Evolutionary conservation across 2,797 vertebrate genomes (phyloP), one percentile per base, ranked within the genome.

Genomic region (Sebastes taczanowskii): DNA sequence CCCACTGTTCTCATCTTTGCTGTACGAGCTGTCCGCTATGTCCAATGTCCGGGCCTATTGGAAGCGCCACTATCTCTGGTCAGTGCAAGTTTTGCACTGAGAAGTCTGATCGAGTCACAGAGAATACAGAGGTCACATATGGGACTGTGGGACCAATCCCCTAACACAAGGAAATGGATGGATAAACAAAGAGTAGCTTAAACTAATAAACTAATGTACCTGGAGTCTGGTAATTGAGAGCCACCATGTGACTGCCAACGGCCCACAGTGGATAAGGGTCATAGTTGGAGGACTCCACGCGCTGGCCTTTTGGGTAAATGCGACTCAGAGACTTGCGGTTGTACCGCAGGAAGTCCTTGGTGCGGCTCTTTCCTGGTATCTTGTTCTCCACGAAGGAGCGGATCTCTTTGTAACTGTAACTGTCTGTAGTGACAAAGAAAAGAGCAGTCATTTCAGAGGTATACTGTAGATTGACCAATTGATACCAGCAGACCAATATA

Each of bases 381-480:
- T 99, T 99, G 58, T 97, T 99, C 91, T 99, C 99, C 87, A 97
- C 97, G 2, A 99, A 99, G 38, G 99, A 99, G 59, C 98, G 97
- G n/a, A 99, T 94, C 93, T 99, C 97, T 85, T 95, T 97, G 95
- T 97, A 99, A 90, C 80, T 96, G 8, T 96, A 97, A 52, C 89
- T 94, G 59, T 97, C 98, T 99, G 75, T 5, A 77, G 11, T 82
- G 9, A 29, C 4, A 55, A n/a, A 77, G 16, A 65, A 8, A 67
- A 53, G 6, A 74, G 42, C 8, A 6, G 13, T 25, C 32, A 16
- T 22, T 4, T 38, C 29, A 56, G 20, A 34, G 23, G 18, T 3
- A 1, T 46, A 0, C 42, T 46, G 42, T 3, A 29, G 13, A 4
- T 2, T 35, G 4, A 46, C 7, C 56, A 55, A 5, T 55, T 23